These are phyloP conservation scores for Siphamia tubifer DNA, from an alignment of 2,113 vertebrate genomes.

Conservation along the genomic window DNA sequence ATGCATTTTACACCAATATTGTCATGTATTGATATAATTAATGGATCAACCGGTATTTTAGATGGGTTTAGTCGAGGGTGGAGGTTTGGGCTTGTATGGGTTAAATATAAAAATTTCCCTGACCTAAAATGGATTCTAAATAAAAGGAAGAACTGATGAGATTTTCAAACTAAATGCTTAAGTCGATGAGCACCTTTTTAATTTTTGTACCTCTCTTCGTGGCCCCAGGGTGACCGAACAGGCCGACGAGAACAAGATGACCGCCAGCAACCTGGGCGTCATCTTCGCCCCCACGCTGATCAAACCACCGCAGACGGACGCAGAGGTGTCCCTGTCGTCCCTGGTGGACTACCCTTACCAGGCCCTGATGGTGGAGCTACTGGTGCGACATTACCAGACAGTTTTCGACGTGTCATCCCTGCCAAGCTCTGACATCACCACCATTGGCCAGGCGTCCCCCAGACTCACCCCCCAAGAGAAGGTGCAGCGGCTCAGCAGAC, in stretches of 20 bases:
- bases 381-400: conserved; percentile 86
- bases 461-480: conserved; percentile 81
- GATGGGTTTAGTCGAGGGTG: too few species aligned
- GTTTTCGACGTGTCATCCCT: conserved; percentile 82
- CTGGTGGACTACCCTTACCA: conserved; percentile 96
- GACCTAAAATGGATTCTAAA: too few species aligned
- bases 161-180: too few species aligned
- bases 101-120: too few species aligned
- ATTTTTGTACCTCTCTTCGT: too few species aligned
- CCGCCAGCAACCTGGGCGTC: conserved; percentile 93
- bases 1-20: too few species aligned
- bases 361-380: conserved; percentile 90
- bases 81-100: too few species aligned
- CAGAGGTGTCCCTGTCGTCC: conserved; percentile 92
- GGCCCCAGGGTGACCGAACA: conserved; percentile 86
- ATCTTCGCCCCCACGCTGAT: conserved; percentile 97
- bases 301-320: conserved; percentile 87
- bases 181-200: too few species aligned
- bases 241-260: conserved; percentile 97
- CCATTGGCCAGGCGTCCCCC: conserved; percentile 58
- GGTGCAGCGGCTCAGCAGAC: conserved; percentile 80
- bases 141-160: too few species aligned
- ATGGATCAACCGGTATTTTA: too few species aligned
- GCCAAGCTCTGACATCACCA: conserved; percentile 47
- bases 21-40: too few species aligned